These are phyloP conservation scores for Standfussiana lucernea DNA, from an alignment of 2,888 invertebrate genomes.

Conservation along the genomic window DNA sequence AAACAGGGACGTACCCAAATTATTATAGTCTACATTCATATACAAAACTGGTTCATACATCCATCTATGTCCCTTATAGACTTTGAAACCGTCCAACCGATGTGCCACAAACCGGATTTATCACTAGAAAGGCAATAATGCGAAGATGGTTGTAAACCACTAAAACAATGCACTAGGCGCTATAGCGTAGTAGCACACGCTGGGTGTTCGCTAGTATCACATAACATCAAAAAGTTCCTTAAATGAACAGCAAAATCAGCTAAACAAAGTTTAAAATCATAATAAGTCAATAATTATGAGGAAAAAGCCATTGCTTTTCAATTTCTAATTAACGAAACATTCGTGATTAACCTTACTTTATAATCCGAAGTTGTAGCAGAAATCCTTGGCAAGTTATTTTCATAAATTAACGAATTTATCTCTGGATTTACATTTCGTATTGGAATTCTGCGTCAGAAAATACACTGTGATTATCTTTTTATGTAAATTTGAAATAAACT, in stretches of 20 bases:
- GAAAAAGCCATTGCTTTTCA: constrained; percentile 31
- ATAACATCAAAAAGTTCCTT: not conserved
- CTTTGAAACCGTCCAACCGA: too few relatives aligned
- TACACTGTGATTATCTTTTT: not conserved
- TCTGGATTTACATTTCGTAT: constrained; percentile 20
- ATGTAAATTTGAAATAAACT: not conserved
- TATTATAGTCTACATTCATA: not conserved
- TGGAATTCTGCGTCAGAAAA: constrained; percentile 2
- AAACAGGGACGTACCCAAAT: not conserved
- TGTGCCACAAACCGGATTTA: too few relatives aligned
- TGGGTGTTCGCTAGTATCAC: too few relatives aligned
- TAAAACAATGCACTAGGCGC: too few relatives aligned
- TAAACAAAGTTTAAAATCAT: constrained; percentile 8
- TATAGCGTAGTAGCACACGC: too few relatives aligned
- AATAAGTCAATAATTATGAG: constrained; percentile 17
- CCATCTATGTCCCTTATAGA: too few relatives aligned
- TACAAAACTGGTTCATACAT: not conserved
- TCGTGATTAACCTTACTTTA: constrained; percentile 49
- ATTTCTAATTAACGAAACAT: constrained; percentile 36
- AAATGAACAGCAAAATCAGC: not conserved
- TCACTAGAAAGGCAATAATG: too few relatives aligned
- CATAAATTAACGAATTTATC: constrained; percentile 44
- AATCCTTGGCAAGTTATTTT: constrained; percentile 38
- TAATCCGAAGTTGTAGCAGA: constrained; percentile 37
- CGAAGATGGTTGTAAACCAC: too few relatives aligned